Conservation (phyloP, 2,797 vertebrate species). For the Uromys caudimaculatus region DNA sequence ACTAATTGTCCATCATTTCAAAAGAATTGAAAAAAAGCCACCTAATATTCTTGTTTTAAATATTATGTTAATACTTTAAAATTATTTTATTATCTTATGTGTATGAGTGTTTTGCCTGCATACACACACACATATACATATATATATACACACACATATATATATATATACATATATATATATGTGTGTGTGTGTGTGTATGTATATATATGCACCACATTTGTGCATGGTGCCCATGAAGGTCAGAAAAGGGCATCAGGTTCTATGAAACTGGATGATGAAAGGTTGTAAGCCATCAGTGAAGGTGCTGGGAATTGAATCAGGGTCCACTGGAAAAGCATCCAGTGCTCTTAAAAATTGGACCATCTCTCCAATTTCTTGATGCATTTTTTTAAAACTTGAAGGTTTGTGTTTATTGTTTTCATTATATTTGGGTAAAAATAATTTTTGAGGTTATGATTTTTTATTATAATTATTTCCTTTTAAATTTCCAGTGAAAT, state of each 20-base stretch:
- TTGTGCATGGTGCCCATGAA: not conserved
- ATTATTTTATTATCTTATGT: not conserved
- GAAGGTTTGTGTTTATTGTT: not conserved
- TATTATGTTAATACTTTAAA: not conserved
- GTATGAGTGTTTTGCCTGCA: not conserved
- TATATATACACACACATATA: too few relatives aligned
- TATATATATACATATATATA: too few relatives aligned
- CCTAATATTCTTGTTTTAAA: conserved; percentile 18
- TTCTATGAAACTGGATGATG: not conserved
- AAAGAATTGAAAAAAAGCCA: not conserved
- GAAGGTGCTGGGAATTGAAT: not conserved
- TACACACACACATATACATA: too few relatives aligned
- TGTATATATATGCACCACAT: not conserved
- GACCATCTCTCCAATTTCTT: not conserved
- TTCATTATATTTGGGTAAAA: not conserved
- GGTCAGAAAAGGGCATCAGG: not conserved
- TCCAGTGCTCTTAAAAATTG: not conserved
- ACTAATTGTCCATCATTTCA: conserved; percentile 45
- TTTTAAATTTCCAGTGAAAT: conserved; percentile 30
- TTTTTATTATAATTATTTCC: conserved; percentile 7
- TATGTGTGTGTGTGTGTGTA: too few relatives aligned
- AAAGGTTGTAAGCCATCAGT: not conserved
- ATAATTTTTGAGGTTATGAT: conserved; percentile 37
- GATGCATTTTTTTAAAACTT: not conserved
- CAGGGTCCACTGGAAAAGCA: not conserved